Base-by-base conservation (phyloP, 2,113 vertebrate genomes). In the Zapus hudsonius region DNA sequence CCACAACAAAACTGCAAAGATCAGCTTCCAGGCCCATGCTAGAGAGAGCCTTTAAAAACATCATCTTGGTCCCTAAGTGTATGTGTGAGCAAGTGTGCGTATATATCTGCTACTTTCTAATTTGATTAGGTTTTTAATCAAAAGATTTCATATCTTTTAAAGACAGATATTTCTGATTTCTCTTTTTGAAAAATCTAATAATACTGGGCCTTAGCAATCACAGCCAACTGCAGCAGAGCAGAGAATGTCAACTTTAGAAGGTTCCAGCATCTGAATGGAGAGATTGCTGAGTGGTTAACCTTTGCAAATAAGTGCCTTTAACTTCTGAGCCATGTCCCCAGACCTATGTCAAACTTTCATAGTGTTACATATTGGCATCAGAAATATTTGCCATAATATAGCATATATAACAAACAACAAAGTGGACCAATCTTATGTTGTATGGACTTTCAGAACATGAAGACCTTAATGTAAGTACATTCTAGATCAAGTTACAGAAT, bases 131-230 rank as follows among this genome's bases (percentile, higher is more conserved):
- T 88, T 61, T 75, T 12, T 83, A 92, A 79, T n/a, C 7, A 40
- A 27, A 73, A 89, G 25, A 64, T 36, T 67, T 44, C 2, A 31
- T 55, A 31, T 12, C 63, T 91, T 85, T 87, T 20, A 36, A 15
- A 64, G 13, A 81, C 12, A 63, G n/a, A 87, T 13, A 72, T 79
- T 93, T 90, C 27, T 85, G 31, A 10, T 67, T 90, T 92, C 36
- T 87, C 66, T 85, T 73, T n/a, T 59, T n/a, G 29, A 84, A 72
- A 94, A 84, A 67, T 80, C 36, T 74, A 69, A 36, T 38, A 75
- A 13, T 29, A 75, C 2, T 31, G 36, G 20, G 20, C n/a, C n/a
- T 12, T 17, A 57, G 83, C 33, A 38, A 3, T 67, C 89, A 4
- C 33, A 44, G 61, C 75, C 38, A 64, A 11, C 29, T 70, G 25